Percentiles rank a stretch among this genome's conserved stretches.
Conservation (phyloP, 1,140 invertebrate genomes). For the Cydia amplana region DNA sequence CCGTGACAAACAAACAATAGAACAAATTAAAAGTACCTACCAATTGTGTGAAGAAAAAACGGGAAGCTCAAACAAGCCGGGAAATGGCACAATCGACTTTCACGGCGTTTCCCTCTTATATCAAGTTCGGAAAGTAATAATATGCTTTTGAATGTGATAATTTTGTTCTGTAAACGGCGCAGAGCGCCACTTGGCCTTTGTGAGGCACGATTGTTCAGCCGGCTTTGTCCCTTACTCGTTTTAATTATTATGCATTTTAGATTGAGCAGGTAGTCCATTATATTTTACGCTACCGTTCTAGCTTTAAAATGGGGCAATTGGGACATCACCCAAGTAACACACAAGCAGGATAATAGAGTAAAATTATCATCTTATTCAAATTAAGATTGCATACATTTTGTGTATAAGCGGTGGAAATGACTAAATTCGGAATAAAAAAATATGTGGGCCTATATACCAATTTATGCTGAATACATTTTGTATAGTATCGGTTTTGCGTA, state of each 20-base stretch:
- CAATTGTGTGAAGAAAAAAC: slow-evolving; percentile 7
- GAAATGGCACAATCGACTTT: slow-evolving; percentile 19
- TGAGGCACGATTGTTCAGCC: slow-evolving; percentile 3
- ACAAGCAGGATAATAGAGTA: too few species aligned
- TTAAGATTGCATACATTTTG: too few species aligned
- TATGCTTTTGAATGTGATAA: slow-evolving; percentile 15
- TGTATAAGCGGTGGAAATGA: too few species aligned
- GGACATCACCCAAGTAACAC: too few species aligned
- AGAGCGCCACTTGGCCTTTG: slow-evolving; percentile 8
- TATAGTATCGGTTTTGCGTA: too few species aligned
- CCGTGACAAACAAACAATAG: slow-evolving; percentile 18
- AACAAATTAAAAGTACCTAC: slow-evolving; percentile 12
- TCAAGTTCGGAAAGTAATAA: slow-evolving; percentile 23
- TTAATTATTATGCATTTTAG: slow-evolving; percentile 27
- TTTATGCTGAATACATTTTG: too few species aligned
- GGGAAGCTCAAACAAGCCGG: neutral
- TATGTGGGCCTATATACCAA: too few species aligned
- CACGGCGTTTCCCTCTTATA: slow-evolving; percentile 5
- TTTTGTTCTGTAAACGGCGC: slow-evolving; percentile 18
- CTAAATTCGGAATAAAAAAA: too few species aligned
- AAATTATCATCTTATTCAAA: too few species aligned
- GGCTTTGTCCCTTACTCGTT: slow-evolving; percentile 4
- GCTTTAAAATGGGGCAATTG: neutral
- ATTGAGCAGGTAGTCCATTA: neutral
- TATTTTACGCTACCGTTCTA: neutral